Base-by-base conservation (phyloP, 1,140 invertebrate genomes). In the Sitophilus oryzae region DNA sequence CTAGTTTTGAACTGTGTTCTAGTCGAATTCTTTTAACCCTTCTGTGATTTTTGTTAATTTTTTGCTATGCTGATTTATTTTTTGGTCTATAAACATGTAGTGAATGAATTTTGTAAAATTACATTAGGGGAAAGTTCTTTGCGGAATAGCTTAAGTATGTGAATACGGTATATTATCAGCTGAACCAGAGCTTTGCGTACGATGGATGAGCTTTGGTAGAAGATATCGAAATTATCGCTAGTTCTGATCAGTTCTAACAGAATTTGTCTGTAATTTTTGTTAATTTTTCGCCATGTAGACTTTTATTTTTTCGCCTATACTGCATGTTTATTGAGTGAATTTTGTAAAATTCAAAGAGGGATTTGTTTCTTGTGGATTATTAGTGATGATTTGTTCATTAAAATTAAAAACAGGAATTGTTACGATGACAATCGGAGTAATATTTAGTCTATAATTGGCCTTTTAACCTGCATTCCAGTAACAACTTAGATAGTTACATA, bases 391-490 rank as follows among this genome's bases (percentile, higher is more conserved):
- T 16, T 25, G 48, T 51, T 41, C 10, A 19, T 44, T 22, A 23
- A 4, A 1, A 15, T 47, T 10, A 16, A 79, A 69, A 63, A 83
- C 84, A 80, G 82, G 82, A 58, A 80, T 83, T 66, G 79, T 85
- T 60, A 82, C 82, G 45, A 85, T 84, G 69, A 82, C 82, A 47
- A 78, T 83, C 57, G 82, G 82, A 68, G 81, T 84, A 63, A 77
- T 85, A 66, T 85, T 82, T 76, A 82, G 80, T 74, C 81, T 85
- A 82, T 85, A 74, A 84, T 82, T 56, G 73, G 84, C 82, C 49
- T 30, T 3, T n/a, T 3, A n/a, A 10, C n/a, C n/a, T 22, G 11
- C 8, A 34, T 35, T n/a, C n/a, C n/a, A n/a, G n/a, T n/a, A n/a
- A n/a, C n/a, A n/a, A n/a, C n/a, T n/a, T n/a, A n/a, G n/a, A n/a